Evolutionary conservation across 2,113 vertebrate genomes (phyloP).

Genomic region (Solenodon paradoxus): DNA sequence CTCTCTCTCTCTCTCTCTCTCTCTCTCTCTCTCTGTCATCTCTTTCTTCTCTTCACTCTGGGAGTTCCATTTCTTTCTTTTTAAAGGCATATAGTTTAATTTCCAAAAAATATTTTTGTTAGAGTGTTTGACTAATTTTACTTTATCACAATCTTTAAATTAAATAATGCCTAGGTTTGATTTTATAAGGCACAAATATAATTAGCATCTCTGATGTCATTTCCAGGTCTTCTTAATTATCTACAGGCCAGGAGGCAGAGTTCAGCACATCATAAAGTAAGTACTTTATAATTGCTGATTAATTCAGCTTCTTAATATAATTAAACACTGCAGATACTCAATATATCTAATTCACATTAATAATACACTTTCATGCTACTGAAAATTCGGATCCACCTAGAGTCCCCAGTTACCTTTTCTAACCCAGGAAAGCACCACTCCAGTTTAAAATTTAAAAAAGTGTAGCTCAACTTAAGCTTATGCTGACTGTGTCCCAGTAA

Average conservation of each 20-base stretch:
- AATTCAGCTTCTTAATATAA: slow-evolving; percentile 34
- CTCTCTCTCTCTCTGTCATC: too few species aligned
- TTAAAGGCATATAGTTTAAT: slow-evolving; percentile 80
- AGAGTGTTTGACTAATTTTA: slow-evolving; percentile 68
- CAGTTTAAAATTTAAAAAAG: too few species aligned
- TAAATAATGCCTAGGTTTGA: slow-evolving; percentile 51
- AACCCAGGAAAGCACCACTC: background rate
- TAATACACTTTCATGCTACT: slow-evolving; percentile 9
- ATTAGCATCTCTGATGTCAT: slow-evolving; percentile 38
- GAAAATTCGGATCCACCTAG: background rate
- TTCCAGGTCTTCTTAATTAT: slow-evolving; percentile 25
- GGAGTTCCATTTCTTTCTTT: too few species aligned
- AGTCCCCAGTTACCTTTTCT: background rate
- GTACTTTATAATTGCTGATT: slow-evolving; percentile 26
- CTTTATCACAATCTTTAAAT: slow-evolving; percentile 73
- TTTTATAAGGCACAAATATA: slow-evolving; percentile 58
- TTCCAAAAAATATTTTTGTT: slow-evolving; percentile 80
- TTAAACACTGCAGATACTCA: slow-evolving; percentile 41
- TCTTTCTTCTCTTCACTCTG: too few species aligned
- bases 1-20: too few species aligned
- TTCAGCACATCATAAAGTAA: slow-evolving; percentile 32
- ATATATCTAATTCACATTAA: slow-evolving; percentile 6
- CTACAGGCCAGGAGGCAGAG: slow-evolving; percentile 52
- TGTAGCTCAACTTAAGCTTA: background rate
- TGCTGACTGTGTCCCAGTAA: slow-evolving; percentile 44